phyloP scores from a whole-genome alignment of 2,888 invertebrate genomes.

The Cyclophora punctaria region DNA sequence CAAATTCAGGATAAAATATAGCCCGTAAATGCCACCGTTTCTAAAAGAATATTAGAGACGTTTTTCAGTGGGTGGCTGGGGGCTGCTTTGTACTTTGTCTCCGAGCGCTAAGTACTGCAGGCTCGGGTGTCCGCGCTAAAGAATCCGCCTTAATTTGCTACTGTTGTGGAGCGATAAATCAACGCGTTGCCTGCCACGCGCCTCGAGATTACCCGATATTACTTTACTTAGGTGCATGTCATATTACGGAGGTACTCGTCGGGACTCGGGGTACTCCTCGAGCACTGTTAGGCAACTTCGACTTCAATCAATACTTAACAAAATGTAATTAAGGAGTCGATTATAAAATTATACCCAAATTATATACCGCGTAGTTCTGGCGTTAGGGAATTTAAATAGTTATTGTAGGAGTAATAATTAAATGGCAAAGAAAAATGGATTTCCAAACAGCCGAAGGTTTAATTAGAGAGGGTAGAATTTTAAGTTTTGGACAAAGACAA shows the following conservation, averaged over 20 bases:
- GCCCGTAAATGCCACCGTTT: constrained; percentile 78
- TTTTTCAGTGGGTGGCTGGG: constrained; percentile 75
- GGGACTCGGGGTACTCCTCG: too few species aligned
- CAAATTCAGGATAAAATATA: constrained; percentile 77
- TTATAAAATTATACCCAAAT: too few species aligned
- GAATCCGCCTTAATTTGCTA: constrained; percentile 68
- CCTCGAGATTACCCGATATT: not conserved
- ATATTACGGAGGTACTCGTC: too few species aligned
- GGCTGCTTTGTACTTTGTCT: constrained; percentile 74
- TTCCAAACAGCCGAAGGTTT: constrained; percentile 5
- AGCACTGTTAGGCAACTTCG: too few species aligned
- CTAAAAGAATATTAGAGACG: constrained; percentile 77
- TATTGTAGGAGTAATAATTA: not conserved
- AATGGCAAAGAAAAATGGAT: not conserved
- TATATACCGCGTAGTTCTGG: too few species aligned
- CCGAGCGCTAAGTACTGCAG: constrained; percentile 69
- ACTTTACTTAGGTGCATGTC: too few species aligned
- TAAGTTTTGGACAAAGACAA: not conserved
- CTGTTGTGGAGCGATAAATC: constrained; percentile 68
- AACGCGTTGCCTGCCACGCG: constrained; percentile 22
- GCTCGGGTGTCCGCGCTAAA: constrained; percentile 59
- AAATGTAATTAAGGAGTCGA: too few species aligned
- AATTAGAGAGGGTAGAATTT: constrained; percentile 16
- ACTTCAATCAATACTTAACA: too few species aligned
- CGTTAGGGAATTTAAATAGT: too few species aligned